These are phyloP conservation scores for Cancer borealis DNA, from an alignment of 2,888 invertebrate genomes.

Conservation along the genomic window DNA sequence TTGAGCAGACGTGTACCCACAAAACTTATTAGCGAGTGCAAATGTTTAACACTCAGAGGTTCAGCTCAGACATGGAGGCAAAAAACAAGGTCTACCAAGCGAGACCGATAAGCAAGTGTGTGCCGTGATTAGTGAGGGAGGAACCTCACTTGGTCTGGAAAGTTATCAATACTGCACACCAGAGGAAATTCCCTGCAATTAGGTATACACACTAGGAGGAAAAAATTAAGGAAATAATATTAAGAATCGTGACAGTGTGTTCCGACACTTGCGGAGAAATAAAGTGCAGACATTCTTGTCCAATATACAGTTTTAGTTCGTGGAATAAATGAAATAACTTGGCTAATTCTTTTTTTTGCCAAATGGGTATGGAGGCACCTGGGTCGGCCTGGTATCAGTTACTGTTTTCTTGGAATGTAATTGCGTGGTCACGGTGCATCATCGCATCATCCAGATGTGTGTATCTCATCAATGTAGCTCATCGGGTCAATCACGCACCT, in stretches of 20 bases:
- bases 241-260: neutral
- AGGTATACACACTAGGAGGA: neutral
- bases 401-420: neutral
- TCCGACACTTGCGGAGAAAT: neutral
- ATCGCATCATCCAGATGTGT: neutral
- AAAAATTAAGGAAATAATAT: neutral
- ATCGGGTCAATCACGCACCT: neutral
- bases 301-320: neutral
- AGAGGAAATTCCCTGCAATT: neutral
- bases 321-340: neutral
- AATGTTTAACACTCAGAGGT: constrained; percentile 1
- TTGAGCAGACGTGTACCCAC: neutral
- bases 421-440: neutral
- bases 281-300: neutral
- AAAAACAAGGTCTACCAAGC: neutral
- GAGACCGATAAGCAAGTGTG: constrained; percentile 25
- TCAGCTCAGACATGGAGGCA: neutral
- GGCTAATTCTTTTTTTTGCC: neutral
- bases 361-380: neutral
- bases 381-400: neutral
- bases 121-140: constrained; percentile 7
- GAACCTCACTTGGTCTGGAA: neutral
- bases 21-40: constrained; percentile 17
- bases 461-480: neutral
- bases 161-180: constrained; percentile 36